Base-by-base conservation (phyloP, 1,140 invertebrate genomes). In the Nasonia giraulti region DNA sequence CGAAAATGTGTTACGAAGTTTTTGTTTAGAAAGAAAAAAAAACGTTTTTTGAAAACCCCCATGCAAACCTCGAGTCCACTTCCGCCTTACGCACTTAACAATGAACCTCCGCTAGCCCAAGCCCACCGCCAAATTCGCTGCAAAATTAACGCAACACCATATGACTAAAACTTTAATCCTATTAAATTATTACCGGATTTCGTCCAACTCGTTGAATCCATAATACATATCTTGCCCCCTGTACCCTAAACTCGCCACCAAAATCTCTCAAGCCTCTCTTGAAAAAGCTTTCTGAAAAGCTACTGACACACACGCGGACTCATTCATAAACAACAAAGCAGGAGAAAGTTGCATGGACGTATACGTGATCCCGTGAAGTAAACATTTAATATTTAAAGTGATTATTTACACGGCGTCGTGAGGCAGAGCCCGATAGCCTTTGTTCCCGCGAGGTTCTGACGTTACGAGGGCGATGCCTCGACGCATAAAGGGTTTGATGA, bases 351-450 rank as follows among this genome's bases (percentile, higher is more conserved):
- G 73, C 73, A 44, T 23, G 10, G 27, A 1, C 0, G 12, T 2
- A 33, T 4, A 11, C 10, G 17, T 40, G 44, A 75, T 75, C 27
- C 33, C 73, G 14, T 7, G 27, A 3, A 33, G 44, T 44, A 75
- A 75, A 75, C 73, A 44, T 73, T 75, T 75, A 75, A 75, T 75
- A 75, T 44, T 75, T 40, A 12, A 75, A 75, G 73, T 20, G 33
- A 40, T 75, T 75, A 17, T 20, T 75, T 75, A 75, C 33, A 14
- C 2, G 31, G 3, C 17, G 27, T n/a, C 14, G 11, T 75, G 20
- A 66, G 40, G 1, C 68, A 0, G 23, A 11, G 23, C 68, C 7
- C 68, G 55, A 71, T 71, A 10, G 17, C 73, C 17, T 75, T 40
- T 75, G 44, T 75, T 75, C 73, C 73, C 37, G 17, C 6, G 55